Conservation (phyloP, 2,113 vertebrate genomes). For the Aix galericulata region DNA sequence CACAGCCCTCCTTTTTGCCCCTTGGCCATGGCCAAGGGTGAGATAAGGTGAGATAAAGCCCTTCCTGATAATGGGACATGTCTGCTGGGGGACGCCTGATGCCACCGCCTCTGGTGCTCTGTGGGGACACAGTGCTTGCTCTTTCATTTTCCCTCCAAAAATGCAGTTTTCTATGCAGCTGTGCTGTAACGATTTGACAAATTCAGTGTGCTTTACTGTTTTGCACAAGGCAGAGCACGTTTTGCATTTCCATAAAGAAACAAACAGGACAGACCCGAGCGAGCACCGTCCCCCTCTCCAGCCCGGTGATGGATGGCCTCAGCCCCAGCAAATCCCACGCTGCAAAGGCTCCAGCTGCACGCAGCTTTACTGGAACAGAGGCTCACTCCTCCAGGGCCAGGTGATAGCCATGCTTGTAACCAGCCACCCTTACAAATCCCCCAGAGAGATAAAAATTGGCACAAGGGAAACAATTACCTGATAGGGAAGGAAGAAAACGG, state of each 20-base stretch:
- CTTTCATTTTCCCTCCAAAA: background rate
- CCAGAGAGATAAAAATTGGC: background rate
- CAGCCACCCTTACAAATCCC: background rate
- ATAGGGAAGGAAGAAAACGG: background rate
- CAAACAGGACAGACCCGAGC: fast-evolving
- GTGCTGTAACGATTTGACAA: background rate
- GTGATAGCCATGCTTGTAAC: background rate
- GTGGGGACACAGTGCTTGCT: background rate
- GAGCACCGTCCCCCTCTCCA: background rate
- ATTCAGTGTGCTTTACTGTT: background rate
- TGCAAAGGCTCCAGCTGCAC: background rate
- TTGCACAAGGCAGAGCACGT: background rate
- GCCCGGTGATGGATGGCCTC: background rate
- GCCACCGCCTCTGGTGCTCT: background rate
- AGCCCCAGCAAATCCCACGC: background rate
- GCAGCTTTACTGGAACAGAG: background rate
- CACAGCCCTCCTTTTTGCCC: background rate
- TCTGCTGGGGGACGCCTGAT: background rate
- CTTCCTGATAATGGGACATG: background rate
- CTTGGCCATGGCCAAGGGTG: background rate
- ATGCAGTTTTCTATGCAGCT: background rate
- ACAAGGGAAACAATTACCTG: background rate
- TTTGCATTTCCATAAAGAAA: background rate
- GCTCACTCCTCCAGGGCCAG: background rate
- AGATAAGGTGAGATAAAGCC: background rate